phyloP scores from a whole-genome alignment of 2,113 vertebrate genomes.

The Corynorhinus townsendii region DNA sequence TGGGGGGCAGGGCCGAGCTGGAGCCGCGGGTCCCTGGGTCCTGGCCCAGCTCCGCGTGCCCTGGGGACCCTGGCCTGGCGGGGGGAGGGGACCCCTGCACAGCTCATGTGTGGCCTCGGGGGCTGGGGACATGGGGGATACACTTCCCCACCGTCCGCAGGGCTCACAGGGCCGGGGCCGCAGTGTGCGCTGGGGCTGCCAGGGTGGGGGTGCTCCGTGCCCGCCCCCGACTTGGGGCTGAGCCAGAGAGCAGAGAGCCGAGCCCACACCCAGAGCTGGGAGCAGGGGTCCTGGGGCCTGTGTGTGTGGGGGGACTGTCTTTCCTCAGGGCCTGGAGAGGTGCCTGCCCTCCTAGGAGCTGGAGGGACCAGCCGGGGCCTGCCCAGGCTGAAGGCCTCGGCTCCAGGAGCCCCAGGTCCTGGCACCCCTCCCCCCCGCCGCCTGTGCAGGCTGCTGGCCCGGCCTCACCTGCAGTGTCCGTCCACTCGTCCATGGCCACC shows the following conservation, averaged over 20 bases:
- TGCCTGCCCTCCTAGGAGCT: fast-evolving
- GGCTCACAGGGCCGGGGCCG: no score
- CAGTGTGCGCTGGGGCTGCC: no score
- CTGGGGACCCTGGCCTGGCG: fast-evolving
- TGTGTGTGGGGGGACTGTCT: no score
- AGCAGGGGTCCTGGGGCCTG: no score
- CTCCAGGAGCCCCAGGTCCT: not conserved
- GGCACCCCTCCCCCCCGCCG: no score
- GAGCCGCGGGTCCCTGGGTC: fast-evolving
- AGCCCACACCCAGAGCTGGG: fast-evolving
- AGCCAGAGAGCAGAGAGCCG: not conserved
- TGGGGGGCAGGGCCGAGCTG: not conserved
- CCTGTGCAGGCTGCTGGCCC: not conserved
- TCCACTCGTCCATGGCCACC: slow-evolving; percentile 91
- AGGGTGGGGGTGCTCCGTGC: no score
- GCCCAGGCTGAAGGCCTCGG: no score
- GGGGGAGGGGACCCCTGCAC: no score
- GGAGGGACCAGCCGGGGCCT: not conserved
- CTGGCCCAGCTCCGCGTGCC: not conserved
- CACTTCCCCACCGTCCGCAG: fast-evolving
- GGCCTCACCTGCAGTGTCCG: slow-evolving; percentile 75
- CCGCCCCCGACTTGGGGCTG: no score
- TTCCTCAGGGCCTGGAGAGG: not conserved
- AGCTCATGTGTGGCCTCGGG: fast-evolving
- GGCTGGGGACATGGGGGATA: fast-evolving